Base-by-base conservation (phyloP, 2,888 invertebrate genomes). In the Diadromus collaris region DNA sequence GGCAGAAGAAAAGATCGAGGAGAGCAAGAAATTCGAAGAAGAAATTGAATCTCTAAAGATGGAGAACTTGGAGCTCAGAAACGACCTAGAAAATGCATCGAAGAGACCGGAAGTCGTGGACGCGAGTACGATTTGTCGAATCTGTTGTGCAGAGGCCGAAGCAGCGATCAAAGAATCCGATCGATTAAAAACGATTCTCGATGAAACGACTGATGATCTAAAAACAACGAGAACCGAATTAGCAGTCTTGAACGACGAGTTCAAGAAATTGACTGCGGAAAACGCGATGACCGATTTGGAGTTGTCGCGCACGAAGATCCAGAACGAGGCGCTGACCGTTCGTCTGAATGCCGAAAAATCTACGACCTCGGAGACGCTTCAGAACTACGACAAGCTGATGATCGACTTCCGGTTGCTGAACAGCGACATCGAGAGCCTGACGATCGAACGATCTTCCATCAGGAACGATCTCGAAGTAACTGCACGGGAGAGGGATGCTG, bases 241-340 rank as follows among this genome's bases (percentile, higher is more conserved):
- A 3, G 13, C 38, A 29, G 46, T 51, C 76, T 54, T 81, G 32
- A 72, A 72, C 32, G 61, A 67, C 27, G 69, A 76, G 29, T 60
- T 64, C 34, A 38, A 76, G 9, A 54, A 65, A 19, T n/a, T 76
- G 6, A 58, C 58, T 34, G 32, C 13, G 4, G 83, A 85, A 34
- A 73, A 71, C 10, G 13, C 48, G 9, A 67, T 44, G 51, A 54
- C 81, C 32, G 79, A 81, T 16, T 27, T 58, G 16, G 73, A 80
- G 27, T 69, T 83, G 38, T 63, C 61, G 29, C 71, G 77, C n/a
- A 7, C 79, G 27, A 80, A 79, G 41, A 79, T 83, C 34, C 65
- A 75, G 7, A 83, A 82, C 29, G 79, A 83, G 38, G 56, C 77
- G 32, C 80, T 84, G 19, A 67, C 48, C 58, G 71, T 74, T 78